These are phyloP conservation scores for Heterodera schachtii DNA, from an alignment of 1,140 invertebrate genomes.

Conservation along the genomic window DNA sequence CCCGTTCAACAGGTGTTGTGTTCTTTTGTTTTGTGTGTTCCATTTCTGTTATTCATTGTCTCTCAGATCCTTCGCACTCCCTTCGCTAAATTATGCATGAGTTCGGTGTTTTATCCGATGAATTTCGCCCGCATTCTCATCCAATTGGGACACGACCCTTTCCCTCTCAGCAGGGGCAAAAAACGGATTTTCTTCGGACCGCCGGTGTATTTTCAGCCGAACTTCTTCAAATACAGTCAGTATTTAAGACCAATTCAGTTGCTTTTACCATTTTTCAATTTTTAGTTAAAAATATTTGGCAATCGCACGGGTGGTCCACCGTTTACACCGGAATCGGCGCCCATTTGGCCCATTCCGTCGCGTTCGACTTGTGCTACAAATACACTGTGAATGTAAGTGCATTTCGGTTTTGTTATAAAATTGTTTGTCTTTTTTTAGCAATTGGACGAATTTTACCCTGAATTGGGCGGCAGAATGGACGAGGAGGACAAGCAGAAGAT, in stretches of 20 bases:
- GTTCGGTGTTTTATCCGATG: slow-evolving; percentile 51
- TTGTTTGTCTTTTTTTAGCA: slow-evolving; percentile 40
- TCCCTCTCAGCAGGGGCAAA: slow-evolving; percentile 55
- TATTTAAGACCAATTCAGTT: background rate
- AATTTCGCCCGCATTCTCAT: slow-evolving; percentile 57
- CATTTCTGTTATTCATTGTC: too few relatives aligned
- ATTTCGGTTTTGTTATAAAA: background rate
- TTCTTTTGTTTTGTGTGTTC: too few relatives aligned
- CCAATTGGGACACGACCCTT: slow-evolving; percentile 62
- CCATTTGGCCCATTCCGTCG: slow-evolving; percentile 30
- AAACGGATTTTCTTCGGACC: slow-evolving; percentile 49
- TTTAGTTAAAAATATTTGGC: slow-evolving; percentile 47
- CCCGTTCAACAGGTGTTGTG: too few relatives aligned
- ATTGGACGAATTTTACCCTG: slow-evolving; percentile 57
- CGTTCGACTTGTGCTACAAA: slow-evolving; percentile 29
- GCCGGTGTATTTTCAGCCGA: slow-evolving; percentile 61
- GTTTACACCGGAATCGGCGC: slow-evolving; percentile 51
- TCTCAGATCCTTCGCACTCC: too few relatives aligned
- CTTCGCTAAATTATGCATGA: background rate
- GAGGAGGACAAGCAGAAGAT: slow-evolving; percentile 53
- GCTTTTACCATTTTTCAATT: slow-evolving; percentile 9
- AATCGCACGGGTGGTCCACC: slow-evolving; percentile 38
- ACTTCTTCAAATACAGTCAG: slow-evolving; percentile 52
- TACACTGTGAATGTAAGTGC: slow-evolving; percentile 25
- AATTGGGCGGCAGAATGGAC: slow-evolving; percentile 54